Evolutionary conservation across 2,113 vertebrate species (phyloP).

Genomic region (Hystrix cristata): DNA sequence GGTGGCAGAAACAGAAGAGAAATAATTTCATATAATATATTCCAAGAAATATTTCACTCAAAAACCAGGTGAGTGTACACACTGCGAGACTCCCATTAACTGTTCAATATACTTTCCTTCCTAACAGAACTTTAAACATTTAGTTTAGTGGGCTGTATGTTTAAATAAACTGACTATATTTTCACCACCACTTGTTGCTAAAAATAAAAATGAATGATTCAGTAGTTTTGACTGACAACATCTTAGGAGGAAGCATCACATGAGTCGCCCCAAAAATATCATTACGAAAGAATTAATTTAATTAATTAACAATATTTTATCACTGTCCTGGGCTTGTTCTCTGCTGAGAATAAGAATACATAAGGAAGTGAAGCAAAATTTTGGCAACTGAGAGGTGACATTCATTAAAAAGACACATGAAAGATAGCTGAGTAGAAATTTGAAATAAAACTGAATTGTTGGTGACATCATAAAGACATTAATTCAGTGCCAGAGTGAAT

Average conservation of each 20-base stretch:
- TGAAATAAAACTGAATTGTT: not conserved
- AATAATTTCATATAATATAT: not conserved
- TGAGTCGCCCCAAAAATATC: not conserved
- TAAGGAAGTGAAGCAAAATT: not conserved
- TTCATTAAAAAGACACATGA: not conserved
- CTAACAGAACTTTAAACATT: not conserved
- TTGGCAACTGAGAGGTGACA: not conserved
- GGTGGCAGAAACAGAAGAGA: not conserved
- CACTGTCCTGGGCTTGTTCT: not conserved
- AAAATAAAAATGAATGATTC: not conserved
- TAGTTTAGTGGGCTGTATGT: not conserved
- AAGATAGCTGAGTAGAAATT: not conserved
- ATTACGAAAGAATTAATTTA: not conserved
- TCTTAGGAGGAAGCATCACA: not conserved
- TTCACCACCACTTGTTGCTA: not conserved
- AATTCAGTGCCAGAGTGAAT: not conserved
- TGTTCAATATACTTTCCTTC: not conserved
- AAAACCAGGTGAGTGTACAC: accelerated
- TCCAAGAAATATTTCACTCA: not conserved
- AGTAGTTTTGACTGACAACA: not conserved
- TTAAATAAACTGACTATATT: not conserved
- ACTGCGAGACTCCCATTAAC: not conserved
- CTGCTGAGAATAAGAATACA: not conserved
- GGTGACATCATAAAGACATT: not conserved
- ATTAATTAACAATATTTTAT: not conserved